Base-by-base conservation (phyloP, 2,797 vertebrate genomes). In the Acrossocheilus fasciatus region DNA sequence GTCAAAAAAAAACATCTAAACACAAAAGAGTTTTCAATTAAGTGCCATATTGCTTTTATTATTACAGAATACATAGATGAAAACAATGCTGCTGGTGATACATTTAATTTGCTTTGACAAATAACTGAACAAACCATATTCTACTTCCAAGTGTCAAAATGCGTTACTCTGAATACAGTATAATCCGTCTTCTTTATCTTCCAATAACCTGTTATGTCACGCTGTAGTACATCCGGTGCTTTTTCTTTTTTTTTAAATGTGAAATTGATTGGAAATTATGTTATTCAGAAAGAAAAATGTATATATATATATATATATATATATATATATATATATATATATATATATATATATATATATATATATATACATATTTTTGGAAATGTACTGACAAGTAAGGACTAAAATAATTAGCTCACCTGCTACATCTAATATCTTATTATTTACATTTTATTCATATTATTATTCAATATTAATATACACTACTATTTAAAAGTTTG, bases 1-100 rank as follows among this genome's bases (percentile, higher is more conserved):
- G 17, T 50, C 17, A 68, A 68, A 36, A 66, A 68, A 68, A 36
- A 68, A 34, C 64, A 68, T 36, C 15, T 18, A 68, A 68, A 36
- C 17, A 18, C 64, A 68, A 43, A 57, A 20, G 6, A 10, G 4
- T 34, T 73, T 76, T 57, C 11, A 52, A 9, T 84, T 68, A 69
- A 68, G 36, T 50, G 23, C 4, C 34, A 41, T 23, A 84, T 78
- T 78, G 62, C 34, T 78, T 84, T 78, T 78, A 84, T 78, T 78
- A n/a, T 39, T 78, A 68, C 57, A 68, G 30, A 84, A 75, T 18
- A 75, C 14, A 68, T 15, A 18, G 14, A 83, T 12, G 36, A 69
- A 52, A 68, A 47, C 41, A 66, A 30, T 30, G 10, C 57, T 64
- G 39, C 39, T 64, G 39, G 20, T 62, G 77, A 47, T 7, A 80